Evolutionary conservation across 2,888 invertebrate species (phyloP), one percentile per base, ranked within the genome.

Genomic region (Nudaria mundana): DNA sequence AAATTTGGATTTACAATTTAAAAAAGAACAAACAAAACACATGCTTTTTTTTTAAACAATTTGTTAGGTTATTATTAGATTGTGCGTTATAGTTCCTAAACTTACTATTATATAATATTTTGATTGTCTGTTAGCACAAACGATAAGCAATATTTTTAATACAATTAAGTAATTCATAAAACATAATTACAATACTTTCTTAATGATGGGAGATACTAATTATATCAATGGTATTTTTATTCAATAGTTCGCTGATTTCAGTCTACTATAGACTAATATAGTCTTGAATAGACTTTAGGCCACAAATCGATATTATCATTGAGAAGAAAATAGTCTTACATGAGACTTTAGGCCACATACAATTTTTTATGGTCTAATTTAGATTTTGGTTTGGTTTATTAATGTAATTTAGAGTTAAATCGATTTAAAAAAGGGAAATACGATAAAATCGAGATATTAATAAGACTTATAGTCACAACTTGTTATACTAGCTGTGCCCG

Each of bases 81-180:
- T 34, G 40, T 40, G 34, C 40, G 40, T 20, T 18, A 28, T 23
- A 33, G 24, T 30, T 18, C 29, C 3, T 20, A 30, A 24, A 13
- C 12, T 30, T 15, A 10, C 20, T 32, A 25, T 42, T 58, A 54
- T 54, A 57, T 43, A 55, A 46, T 26, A 38, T 24, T 14, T 29
- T 20, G 26, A 22, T 30, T 39, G 22, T 33, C 28, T 24, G 29
- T 36, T 36, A 40, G 44, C 28, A 40, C 26, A 42, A 28, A 30
- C 18, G 2, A 31, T 35, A 26, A 48, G 47, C 38, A 32, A 26
- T 10, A 46, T 40, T n/a, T n/a, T 44, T 37, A 50, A 34, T 22
- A 44, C 26, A 35, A 22, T 33, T 31, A 20, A 30, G 28, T 23
- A 39, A 23, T 38, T 30, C 16, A 40, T 48, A 48, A 52, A 22